Conservation (phyloP, 2,888 invertebrate genomes). For the Caenorhabditis wallacei region DNA sequence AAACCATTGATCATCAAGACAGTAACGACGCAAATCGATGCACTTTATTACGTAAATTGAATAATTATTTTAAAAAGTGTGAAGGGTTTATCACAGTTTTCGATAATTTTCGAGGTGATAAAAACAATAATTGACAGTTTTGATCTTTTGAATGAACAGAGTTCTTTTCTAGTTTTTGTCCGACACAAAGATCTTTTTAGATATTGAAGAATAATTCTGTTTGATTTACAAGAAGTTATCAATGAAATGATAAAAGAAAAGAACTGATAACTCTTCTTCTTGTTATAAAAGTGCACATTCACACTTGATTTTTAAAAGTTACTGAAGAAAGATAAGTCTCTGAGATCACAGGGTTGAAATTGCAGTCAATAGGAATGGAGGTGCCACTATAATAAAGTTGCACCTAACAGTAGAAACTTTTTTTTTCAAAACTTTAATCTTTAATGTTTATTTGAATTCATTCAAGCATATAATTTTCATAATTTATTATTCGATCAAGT, state of each 20-base stretch:
- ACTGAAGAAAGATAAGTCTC: too few species aligned
- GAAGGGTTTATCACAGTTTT: conserved; percentile 41
- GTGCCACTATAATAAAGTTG: too few species aligned
- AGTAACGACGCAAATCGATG: conserved; percentile 51
- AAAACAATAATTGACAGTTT: conserved; percentile 27
- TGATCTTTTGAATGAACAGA: conserved; percentile 45
- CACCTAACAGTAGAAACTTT: background rate
- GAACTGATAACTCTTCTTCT: background rate
- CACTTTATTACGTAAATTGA: conserved; percentile 57
- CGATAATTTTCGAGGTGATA: conserved; percentile 8
- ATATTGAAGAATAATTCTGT: background rate
- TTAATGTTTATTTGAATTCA: too few species aligned
- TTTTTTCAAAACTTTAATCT: too few species aligned
- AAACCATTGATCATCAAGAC: conserved; percentile 54
- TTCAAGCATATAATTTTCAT: too few species aligned
- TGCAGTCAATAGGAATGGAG: too few species aligned
- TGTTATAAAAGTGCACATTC: too few species aligned
- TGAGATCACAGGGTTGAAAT: background rate
- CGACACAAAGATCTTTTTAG: background rate
- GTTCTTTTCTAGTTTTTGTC: conserved; percentile 26
- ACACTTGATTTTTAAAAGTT: too few species aligned
- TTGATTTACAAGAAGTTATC: conserved; percentile 11
- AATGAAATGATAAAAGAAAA: background rate
- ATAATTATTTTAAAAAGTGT: conserved; percentile 27
- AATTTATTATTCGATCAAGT: too few species aligned